phyloP scores from a whole-genome alignment of 2,888 invertebrate species.

The Phytoseiulus persimilis region DNA sequence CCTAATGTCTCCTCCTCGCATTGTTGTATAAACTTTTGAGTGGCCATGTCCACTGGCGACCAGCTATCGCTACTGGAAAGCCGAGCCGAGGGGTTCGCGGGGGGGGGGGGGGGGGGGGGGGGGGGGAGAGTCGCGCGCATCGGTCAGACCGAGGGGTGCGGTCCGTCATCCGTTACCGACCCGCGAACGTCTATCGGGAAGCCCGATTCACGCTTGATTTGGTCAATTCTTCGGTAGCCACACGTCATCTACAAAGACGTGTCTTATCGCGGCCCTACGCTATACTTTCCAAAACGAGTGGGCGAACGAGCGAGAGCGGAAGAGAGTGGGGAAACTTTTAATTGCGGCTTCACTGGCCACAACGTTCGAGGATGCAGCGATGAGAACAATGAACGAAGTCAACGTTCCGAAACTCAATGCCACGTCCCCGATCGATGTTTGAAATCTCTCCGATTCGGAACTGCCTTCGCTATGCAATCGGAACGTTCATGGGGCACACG shows the following conservation, averaged over 20 bases:
- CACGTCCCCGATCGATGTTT: neutral
- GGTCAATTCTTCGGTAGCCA: slow-evolving; percentile 20
- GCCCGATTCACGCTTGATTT: slow-evolving; percentile 37
- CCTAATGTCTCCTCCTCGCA: neutral
- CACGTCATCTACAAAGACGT: slow-evolving; percentile 5
- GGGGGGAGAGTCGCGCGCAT: neutral
- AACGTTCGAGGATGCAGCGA: neutral
- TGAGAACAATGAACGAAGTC: neutral
- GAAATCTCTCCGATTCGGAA: neutral
- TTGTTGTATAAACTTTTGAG: slow-evolving; percentile 5
- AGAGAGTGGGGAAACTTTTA: neutral
- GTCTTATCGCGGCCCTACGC: neutral
- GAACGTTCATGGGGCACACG: neutral
- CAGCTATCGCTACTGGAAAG: neutral
- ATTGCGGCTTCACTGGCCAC: neutral
- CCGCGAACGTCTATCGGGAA: neutral
- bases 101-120: neutral
- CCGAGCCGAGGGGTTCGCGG: neutral
- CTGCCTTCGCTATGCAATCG: neutral
- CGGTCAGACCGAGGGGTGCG: neutral
- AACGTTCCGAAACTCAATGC: neutral
- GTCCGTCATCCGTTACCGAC: neutral
- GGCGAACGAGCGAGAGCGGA: neutral
- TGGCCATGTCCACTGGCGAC: neutral
- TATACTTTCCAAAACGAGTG: neutral